A percentile compares a stretch with the other conserved stretches of the same genome.
Evolutionary conservation across 37 sponge, comb jelly and placozoan species (phyloP).

Genomic region (Eunapius fragilis): DNA sequence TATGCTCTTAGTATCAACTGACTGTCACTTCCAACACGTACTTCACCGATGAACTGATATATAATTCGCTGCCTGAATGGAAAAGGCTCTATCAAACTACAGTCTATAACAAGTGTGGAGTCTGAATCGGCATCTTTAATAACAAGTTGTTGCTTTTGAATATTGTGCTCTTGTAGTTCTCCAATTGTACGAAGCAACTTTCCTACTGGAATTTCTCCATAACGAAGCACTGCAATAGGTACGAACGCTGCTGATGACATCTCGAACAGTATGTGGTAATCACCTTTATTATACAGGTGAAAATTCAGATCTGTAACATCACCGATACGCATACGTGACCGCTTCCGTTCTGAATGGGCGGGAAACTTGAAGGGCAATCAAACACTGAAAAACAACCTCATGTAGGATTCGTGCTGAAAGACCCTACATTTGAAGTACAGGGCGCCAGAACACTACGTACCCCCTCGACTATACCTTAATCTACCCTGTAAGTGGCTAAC

Average conservation of each 20-base stretch:
- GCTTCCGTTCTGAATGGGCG: no score
- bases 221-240: neutral
- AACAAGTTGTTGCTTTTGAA: neutral
- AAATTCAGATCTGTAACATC: no score
- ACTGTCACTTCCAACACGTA: slow-evolving; percentile 1
- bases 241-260: neutral
- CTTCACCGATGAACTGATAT: slow-evolving; percentile 58
- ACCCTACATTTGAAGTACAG: no score
- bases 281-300: no score
- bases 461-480: no score
- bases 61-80: slow-evolving; percentile 15
- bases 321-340: no score
- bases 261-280: no score
- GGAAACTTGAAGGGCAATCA: no score
- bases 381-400: no score
- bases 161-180: neutral
- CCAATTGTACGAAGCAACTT: neutral
- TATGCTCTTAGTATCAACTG: slow-evolving; percentile 9
- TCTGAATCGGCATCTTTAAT: neutral
- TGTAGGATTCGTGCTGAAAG: no score
- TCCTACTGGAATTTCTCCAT: neutral
- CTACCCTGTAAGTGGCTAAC: no score
- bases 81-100: slow-evolving; percentile 33
- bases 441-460: no score
- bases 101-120: slow-evolving; percentile 14